A percentile compares a stretch with the other conserved stretches of the same genome.
Evolutionary conservation across 1,140 invertebrate species (phyloP).

Genomic region (Drosophila teissieri): DNA sequence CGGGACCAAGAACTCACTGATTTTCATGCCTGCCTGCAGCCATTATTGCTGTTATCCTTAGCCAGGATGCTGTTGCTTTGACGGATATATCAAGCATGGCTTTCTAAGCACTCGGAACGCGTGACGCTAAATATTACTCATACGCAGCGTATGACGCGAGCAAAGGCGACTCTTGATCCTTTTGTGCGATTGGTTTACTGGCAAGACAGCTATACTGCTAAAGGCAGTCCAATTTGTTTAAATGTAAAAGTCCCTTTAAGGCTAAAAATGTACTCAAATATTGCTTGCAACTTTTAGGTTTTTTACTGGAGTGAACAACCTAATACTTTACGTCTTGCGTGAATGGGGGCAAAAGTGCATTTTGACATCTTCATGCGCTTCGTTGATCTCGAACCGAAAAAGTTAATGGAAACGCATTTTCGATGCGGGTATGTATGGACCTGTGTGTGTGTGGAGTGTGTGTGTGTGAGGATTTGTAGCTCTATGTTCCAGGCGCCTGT

Average conservation of each 20-base stretch:
- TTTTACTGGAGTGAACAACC: conserved; percentile 1
- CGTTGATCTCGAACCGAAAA: conserved; percentile 56
- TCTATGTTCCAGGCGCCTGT: conserved; percentile 28
- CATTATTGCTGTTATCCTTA: conserved; percentile 37
- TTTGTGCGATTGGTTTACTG: background rate
- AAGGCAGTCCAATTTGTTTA: no score
- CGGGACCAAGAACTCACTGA: conserved; percentile 19
- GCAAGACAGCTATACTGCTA: no score
- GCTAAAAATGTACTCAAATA: no score
- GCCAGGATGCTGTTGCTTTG: conserved; percentile 40
- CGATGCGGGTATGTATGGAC: conserved; percentile 2
- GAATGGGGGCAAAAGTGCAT: conserved; percentile 60
- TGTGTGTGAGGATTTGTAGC: conserved; percentile 20
- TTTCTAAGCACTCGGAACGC: conserved; percentile 34
- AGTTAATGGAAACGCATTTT: conserved; percentile 67
- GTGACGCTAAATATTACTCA: conserved; percentile 55
- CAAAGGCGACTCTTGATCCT: background rate
- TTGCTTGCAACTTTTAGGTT: background rate
- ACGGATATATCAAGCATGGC: conserved; percentile 60
- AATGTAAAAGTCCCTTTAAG: no score
- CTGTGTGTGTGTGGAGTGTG: background rate
- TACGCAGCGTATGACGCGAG: conserved; percentile 37
- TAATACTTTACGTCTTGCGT: conserved; percentile 16
- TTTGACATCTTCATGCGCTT: conserved; percentile 78
- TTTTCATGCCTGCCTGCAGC: conserved; percentile 50